phyloP scores from a whole-genome alignment of 1,140 invertebrate species.

The Elysia chlorotica region DNA sequence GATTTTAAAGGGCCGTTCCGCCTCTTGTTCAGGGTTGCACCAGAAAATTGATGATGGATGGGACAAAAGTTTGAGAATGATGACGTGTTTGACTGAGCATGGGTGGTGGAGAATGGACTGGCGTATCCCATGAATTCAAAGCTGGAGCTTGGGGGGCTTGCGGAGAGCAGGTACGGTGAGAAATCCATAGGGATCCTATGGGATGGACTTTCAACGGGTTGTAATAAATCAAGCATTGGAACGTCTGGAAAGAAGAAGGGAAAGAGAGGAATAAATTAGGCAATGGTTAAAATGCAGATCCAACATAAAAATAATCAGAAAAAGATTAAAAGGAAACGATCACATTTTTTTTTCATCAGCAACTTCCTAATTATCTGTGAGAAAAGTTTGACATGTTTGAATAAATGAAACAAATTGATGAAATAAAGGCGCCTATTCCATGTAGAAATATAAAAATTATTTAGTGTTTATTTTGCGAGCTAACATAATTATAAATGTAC shows the following conservation, averaged over 20 bases:
- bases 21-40: neutral
- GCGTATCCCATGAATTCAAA: constrained; percentile 45
- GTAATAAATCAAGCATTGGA: constrained; percentile 49
- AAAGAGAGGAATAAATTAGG: neutral
- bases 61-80: neutral
- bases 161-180: constrained; percentile 46
- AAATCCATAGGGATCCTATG: constrained; percentile 49
- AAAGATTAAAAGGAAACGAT: no score
- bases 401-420: no score
- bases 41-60: no score
- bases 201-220: constrained; percentile 17
- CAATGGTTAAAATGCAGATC: no score
- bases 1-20: constrained; percentile 34
- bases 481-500: no score
- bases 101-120: neutral
- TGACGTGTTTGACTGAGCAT: neutral
- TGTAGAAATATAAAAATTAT: no score
- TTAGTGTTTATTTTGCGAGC: no score
- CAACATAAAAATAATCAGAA: no score
- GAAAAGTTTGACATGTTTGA: no score
- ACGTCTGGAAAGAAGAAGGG: constrained; percentile 37
- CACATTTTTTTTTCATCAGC: no score
- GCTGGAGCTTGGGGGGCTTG: constrained; percentile 44
- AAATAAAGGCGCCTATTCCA: no score
- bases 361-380: no score